A percentile compares a stretch with the other conserved stretches of the same genome.
phyloP scores from a whole-genome alignment of 1,140 invertebrate genomes.

The Reticulitermes speratus region DNA sequence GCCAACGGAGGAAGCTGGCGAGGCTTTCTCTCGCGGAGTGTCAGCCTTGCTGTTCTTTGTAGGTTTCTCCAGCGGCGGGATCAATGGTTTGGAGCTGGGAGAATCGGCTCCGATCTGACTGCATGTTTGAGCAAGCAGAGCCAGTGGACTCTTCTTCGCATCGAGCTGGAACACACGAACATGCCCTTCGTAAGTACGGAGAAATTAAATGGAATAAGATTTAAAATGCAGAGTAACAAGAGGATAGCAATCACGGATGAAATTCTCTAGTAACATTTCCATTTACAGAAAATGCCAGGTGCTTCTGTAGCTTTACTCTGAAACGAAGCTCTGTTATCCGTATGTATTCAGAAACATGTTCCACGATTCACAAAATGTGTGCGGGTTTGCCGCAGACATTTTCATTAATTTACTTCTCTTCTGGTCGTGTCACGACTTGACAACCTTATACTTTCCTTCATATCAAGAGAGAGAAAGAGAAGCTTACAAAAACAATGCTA shows the following conservation, averaged over 20 bases:
- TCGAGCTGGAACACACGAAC: conserved; percentile 79
- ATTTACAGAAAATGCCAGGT: no score
- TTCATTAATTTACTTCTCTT: conserved; percentile 30
- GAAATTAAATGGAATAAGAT: no score
- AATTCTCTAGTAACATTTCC: no score
- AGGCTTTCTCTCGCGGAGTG: conserved; percentile 57
- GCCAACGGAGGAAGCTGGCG: conserved; percentile 44
- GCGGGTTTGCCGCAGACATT: conserved; percentile 27
- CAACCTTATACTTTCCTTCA: neutral
- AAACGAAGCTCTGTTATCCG: conserved; percentile 30
- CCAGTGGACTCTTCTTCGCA: conserved; percentile 92
- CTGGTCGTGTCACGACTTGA: conserved; percentile 26
- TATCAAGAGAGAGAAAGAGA: no score
- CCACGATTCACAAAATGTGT: neutral
- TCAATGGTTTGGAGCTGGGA: conserved; percentile 62
- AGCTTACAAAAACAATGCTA: no score
- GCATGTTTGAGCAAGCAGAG: conserved; percentile 90
- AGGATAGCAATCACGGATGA: no score
- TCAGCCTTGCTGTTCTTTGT: conserved; percentile 53
- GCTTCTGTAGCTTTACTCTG: conserved; percentile 29
- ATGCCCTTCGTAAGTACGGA: no score
- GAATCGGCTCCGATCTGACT: conserved; percentile 91
- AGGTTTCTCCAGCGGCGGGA: conserved; percentile 56
- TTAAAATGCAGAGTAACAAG: no score
- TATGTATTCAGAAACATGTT: no score